Conservation (phyloP, 2,797 vertebrate species). For the Dryobates pubescens region DNA sequence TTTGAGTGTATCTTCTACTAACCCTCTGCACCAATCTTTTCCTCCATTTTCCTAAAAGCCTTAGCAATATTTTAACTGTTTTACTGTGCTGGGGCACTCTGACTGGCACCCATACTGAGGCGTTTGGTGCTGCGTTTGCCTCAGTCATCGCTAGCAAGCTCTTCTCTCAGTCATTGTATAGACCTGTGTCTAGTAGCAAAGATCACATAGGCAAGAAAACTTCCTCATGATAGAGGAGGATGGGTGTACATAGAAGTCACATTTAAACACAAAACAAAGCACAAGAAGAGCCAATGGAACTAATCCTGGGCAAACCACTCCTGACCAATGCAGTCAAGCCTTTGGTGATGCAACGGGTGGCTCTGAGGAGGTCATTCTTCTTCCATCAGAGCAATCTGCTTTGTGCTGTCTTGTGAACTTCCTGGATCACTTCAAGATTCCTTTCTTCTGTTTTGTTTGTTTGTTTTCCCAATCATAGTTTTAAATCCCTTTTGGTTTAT, state of each 20-base stretch:
- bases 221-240: neutral
- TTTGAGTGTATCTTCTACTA: neutral
- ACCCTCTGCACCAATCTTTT: neutral
- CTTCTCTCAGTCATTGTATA: neutral
- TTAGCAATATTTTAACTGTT: neutral
- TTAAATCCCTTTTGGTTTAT: slow-evolving; percentile 53
- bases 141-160: neutral
- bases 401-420: slow-evolving; percentile 9
- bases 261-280: too few species aligned
- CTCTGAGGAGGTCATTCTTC: neutral
- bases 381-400: neutral
- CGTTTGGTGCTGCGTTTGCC: neutral
- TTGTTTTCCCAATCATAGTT: neutral
- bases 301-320: neutral
- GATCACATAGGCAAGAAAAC: neutral
- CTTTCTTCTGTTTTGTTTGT: neutral
- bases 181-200: neutral
- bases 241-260: too few species aligned
- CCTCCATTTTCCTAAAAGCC: neutral
- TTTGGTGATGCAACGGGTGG: neutral
- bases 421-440: slow-evolving; percentile 17
- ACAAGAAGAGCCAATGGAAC: neutral
- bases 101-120: neutral
- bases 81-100: neutral
- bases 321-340: neutral